These are phyloP conservation scores for Hemicrepidius hirtus DNA, from an alignment of 2,888 invertebrate genomes.

Conservation along the genomic window DNA sequence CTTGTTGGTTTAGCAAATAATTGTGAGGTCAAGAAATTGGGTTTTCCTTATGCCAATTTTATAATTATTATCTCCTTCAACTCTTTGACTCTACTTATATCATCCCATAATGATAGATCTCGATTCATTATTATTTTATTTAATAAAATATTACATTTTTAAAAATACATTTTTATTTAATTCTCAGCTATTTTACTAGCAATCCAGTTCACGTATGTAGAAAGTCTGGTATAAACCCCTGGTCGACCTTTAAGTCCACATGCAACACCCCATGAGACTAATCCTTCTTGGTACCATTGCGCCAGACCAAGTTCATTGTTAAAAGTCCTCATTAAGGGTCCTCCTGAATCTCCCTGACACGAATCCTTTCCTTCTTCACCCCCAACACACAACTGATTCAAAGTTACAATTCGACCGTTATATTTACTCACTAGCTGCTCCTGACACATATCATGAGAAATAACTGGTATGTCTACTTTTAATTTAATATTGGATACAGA, in stretches of 20 bases:
- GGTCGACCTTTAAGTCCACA: constrained; percentile 84
- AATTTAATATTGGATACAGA: constrained; percentile 72
- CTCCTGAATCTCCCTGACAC: constrained; percentile 74
- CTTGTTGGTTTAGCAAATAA: too few species aligned
- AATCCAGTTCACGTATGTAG: constrained; percentile 84
- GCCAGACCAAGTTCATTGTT: constrained; percentile 56
- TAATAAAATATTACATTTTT: too few species aligned
- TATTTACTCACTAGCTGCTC: constrained; percentile 70
- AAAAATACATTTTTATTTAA: too few species aligned
- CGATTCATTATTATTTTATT: too few species aligned
- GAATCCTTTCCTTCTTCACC: constrained; percentile 80
- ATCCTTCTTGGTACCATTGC: constrained; percentile 73
- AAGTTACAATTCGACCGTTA: constrained; percentile 65
- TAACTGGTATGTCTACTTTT: constrained; percentile 78
- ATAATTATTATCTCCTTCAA: too few species aligned
- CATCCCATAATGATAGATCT: too few species aligned
- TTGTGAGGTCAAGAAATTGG: too few species aligned
- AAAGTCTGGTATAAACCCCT: constrained; percentile 84
- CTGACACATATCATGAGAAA: constrained; percentile 74
- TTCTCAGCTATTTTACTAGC: constrained; percentile 52
- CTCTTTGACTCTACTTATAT: too few species aligned
- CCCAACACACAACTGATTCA: constrained; percentile 83
- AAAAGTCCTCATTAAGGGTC: constrained; percentile 82
- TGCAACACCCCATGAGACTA: constrained; percentile 91
- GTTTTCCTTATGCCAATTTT: too few species aligned